phyloP scores from a whole-genome alignment of 2,113 vertebrate species.

The Pseudopodoces humilis region DNA sequence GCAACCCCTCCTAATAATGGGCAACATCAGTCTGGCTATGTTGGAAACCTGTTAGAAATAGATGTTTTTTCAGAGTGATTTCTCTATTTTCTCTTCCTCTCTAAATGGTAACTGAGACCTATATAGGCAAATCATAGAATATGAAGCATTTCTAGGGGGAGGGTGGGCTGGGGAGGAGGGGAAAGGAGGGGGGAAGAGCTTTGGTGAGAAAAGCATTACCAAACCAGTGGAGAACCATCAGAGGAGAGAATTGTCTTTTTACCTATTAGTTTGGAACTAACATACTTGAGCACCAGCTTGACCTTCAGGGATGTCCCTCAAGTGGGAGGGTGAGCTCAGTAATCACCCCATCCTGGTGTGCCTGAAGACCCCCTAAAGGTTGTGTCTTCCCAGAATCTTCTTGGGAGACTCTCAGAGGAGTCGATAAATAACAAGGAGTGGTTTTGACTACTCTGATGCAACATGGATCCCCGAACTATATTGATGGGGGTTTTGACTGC shows the following conservation, averaged over 20 bases:
- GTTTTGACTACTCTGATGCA: neutral
- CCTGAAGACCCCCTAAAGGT: neutral
- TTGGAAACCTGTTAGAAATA: conserved; percentile 3
- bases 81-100: neutral
- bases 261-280: neutral
- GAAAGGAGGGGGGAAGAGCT: neutral
- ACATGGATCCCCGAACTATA: accelerated
- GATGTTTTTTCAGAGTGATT: neutral
- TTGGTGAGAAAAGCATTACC: neutral
- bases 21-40: neutral
- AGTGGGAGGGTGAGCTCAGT: neutral
- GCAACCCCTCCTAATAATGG: neutral
- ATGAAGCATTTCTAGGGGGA: neutral
- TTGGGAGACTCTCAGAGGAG: neutral
- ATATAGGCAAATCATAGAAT: neutral
- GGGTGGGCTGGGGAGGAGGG: neutral
- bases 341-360: neutral
- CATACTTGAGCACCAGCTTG: neutral
- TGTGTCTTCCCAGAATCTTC: neutral
- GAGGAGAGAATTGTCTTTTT: neutral
- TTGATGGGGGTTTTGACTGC: neutral
- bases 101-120: neutral
- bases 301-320: neutral
- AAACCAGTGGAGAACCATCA: neutral
- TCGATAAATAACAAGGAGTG: neutral